Evolutionary conservation across 2,888 invertebrate genomes (phyloP), one percentile per base, ranked within the genome.

Genomic region (Dynastes maya): DNA sequence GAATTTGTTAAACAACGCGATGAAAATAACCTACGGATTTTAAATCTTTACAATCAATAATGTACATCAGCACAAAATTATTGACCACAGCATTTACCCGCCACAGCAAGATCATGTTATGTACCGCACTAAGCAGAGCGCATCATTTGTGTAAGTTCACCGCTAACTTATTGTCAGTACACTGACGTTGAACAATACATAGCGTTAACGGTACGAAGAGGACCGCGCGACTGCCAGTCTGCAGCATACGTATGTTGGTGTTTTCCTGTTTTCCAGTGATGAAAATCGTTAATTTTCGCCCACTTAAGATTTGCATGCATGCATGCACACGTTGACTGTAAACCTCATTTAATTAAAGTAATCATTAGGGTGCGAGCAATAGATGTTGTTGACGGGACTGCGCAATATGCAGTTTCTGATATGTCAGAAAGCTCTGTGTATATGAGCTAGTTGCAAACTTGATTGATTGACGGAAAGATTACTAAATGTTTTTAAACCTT

Each of bases 41-140:
- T 32, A 0, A 32, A 45, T 45, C 11, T 11, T 45, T 45, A 11
- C 45, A 9, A 45, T 45, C 9, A 55, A 13, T 13, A 13, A 40
- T 67, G 2, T 45, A 2, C 40, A 74, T 40, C n/a, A 13, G 61
- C 37, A 45, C 61, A 61, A 61, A 58, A 58, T 74, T 74, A 74
- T 74, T 74, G 74, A 74, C 74, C 74, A 58, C 58, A 45, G 61
- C n/a, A 11, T 74, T 61, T 61, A 61, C 70, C 51, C 70, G 4
- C 32, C 2, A 32, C 32, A 32, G 32, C 32, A 4, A 32, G 32
- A 2, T 29, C 29, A 63, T 32, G 61, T 13, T 29, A 27, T 27
- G 8, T 32, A 63, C 29, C 27, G 61, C 32, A 32, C 53, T 27
- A 51, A 49, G 32, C 6, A n/a, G 11, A 16, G 53, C 51, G 51